These are phyloP conservation scores for Spodoptera frugiperda DNA, from an alignment of 1,140 invertebrate species.

Conservation along the genomic window DNA sequence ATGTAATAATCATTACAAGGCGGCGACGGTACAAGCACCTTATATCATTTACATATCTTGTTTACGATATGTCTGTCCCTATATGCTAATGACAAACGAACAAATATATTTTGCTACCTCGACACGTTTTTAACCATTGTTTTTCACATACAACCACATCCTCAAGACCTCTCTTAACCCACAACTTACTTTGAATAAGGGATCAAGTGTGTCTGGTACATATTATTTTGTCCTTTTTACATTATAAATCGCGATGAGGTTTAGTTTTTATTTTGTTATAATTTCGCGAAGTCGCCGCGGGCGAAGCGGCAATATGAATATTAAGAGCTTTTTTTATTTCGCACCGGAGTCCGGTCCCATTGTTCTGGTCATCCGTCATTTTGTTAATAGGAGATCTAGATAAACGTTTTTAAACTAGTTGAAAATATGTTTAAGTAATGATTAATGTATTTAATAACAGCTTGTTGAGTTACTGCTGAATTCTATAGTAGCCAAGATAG, in stretches of 20 bases:
- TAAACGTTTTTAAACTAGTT: no score
- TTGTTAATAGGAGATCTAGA: neutral
- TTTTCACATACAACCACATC: slow-evolving; percentile 57
- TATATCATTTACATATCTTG: slow-evolving; percentile 79
- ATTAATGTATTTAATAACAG: no score
- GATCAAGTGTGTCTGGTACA: slow-evolving; percentile 49
- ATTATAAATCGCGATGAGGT: slow-evolving; percentile 72
- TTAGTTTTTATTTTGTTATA: slow-evolving; percentile 83
- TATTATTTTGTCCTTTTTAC: slow-evolving; percentile 68
- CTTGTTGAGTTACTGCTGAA: no score
- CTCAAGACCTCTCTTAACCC: slow-evolving; percentile 36
- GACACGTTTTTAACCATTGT: slow-evolving; percentile 66
- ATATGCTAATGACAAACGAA: slow-evolving; percentile 77
- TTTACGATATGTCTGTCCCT: slow-evolving; percentile 74
- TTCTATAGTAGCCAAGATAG: no score
- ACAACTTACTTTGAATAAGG: neutral
- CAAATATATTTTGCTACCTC: slow-evolving; percentile 71
- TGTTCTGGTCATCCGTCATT: slow-evolving; percentile 33
- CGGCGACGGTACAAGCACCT: slow-evolving; percentile 56
- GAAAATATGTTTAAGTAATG: no score
- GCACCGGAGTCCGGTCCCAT: slow-evolving; percentile 60
- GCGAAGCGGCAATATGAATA: slow-evolving; percentile 77
- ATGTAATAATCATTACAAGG: slow-evolving; percentile 58
- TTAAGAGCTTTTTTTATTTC: slow-evolving; percentile 74
- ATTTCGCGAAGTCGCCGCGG: slow-evolving; percentile 78